A percentile compares a stretch with the other conserved stretches of the same genome.
Conservation (phyloP, 2,797 vertebrate genomes). For the Bovichtus diacanthus region DNA sequence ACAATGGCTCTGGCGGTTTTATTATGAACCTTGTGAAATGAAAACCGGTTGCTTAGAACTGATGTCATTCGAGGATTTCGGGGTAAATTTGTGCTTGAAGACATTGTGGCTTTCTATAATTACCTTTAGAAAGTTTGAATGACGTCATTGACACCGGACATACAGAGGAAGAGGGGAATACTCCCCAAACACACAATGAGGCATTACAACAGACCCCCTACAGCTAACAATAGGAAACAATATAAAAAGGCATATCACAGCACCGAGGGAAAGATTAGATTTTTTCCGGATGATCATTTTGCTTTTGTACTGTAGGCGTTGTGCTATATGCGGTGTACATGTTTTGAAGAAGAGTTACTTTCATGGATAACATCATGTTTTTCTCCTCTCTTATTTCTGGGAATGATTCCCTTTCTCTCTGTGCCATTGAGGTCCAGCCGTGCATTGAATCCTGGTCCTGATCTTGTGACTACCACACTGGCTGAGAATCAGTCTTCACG, state of each 20-base stretch:
- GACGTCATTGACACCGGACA: constrained; percentile 79
- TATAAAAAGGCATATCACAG: constrained; percentile 61
- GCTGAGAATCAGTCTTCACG: constrained; percentile 41
- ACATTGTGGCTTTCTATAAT: constrained; percentile 71
- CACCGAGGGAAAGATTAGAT: constrained; percentile 62
- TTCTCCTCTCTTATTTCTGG: constrained; percentile 57
- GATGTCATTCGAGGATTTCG: constrained; percentile 62
- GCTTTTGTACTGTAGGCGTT: constrained; percentile 55
- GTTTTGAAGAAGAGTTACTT: constrained; percentile 62
- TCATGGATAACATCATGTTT: constrained; percentile 63
- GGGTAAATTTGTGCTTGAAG: constrained; percentile 54
- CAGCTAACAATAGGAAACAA: constrained; percentile 70
- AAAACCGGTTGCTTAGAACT: constrained; percentile 57
- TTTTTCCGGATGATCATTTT: constrained; percentile 58
- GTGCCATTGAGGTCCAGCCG: constrained; percentile 46
- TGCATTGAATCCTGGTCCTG: constrained; percentile 27
- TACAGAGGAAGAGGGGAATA: constrained; percentile 52
- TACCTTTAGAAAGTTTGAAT: constrained; percentile 69
- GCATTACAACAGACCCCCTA: constrained; percentile 57
- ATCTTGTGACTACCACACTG: constrained; percentile 47
- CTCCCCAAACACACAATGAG: constrained; percentile 69
- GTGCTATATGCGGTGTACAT: constrained; percentile 52
- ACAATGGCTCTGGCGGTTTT: constrained; percentile 58
- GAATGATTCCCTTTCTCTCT: constrained; percentile 17
- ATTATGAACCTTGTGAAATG: constrained; percentile 65